Evolutionary conservation across 2,797 vertebrate genomes (phyloP), one percentile per base, ranked within the genome.

Genomic region (Spheniscus humboldti): DNA sequence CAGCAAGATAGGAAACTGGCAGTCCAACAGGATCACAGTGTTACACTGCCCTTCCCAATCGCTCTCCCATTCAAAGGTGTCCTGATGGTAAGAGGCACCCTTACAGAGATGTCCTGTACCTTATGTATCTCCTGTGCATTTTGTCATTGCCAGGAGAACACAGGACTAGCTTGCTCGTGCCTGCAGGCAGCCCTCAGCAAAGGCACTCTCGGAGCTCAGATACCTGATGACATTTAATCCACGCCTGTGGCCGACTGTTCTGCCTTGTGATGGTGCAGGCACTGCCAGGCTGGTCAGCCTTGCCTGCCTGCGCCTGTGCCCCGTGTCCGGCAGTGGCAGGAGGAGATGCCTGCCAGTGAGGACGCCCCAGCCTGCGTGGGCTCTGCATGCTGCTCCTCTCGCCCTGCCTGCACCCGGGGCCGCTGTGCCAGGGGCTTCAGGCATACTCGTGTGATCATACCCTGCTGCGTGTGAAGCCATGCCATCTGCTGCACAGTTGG

Each of bases 361-460:
- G 68, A 33, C 0, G 1, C 10, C 39, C 71, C 53, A 20, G 53
- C 71, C 39, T 4, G 9, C 9, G 12, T 1, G 24, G 45, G 47
- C 47, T 23, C 72, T 28, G 41, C 3, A 1, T 1, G 25, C 55
- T 10, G 43, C 43, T 75, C 17, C 57, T 27, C 57, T 31, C 4
- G 1, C 73, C n/a, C 27, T 60, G 43, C 27, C 45, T 3, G 3
- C 5, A 15, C 43, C n/a, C 43, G 2, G 41, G 73, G 25, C 25
- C 3, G 10, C 55, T 18, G 25, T 1, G 5, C 27, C 7, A 7
- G 43, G 43, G 20, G 19, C n/a, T 43, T 14, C 0, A 6, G 35
- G 45, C n/a, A 5, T 6, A 5, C 20, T 16, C 2, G 5, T 20
- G 41, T 37, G 52, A 47, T 33, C 17, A 1, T n/a, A 28, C 18